A percentile compares a stretch with the other conserved stretches of the same genome.
These are phyloP conservation scores for Parasteatoda lunata DNA, from an alignment of 2,888 invertebrate species.

Conservation along the genomic window DNA sequence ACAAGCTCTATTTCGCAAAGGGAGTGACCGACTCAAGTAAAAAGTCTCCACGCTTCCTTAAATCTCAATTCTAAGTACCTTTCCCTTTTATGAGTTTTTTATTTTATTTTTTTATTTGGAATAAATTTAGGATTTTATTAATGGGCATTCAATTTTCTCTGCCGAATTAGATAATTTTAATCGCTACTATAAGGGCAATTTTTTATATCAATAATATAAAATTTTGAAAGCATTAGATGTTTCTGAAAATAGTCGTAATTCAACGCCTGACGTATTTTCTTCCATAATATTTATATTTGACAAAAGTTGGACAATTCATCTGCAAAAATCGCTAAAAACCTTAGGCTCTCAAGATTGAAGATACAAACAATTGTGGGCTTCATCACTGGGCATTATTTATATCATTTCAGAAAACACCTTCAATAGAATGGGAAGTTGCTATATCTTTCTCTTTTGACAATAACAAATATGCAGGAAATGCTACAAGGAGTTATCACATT, in stretches of 20 bases:
- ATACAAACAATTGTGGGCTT: neutral
- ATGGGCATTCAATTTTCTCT: too few species aligned
- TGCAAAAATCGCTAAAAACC: neutral
- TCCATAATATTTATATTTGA: too few species aligned
- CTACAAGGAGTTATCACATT: neutral
- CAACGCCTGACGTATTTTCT: too few species aligned
- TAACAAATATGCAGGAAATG: neutral
- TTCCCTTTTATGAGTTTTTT: too few species aligned
- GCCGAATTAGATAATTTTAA: too few species aligned
- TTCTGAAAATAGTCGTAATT: too few species aligned
- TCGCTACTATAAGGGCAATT: too few species aligned
- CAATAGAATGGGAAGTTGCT: neutral
- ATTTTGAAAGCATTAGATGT: too few species aligned
- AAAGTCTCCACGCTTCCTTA: slow-evolving; percentile 10
- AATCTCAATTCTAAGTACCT: too few species aligned
- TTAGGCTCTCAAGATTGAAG: neutral
- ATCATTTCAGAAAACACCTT: neutral
- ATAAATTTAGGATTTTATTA: too few species aligned
- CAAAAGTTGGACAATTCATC: neutral
- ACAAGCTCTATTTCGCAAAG: slow-evolving; percentile 58
- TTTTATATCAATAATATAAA: too few species aligned
- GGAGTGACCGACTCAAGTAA: slow-evolving; percentile 23
- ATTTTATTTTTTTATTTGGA: too few species aligned
- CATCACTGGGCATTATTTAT: neutral
- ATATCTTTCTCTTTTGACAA: neutral